phyloP scores from a whole-genome alignment of 1,140 invertebrate genomes.

The Ips nitidus region DNA sequence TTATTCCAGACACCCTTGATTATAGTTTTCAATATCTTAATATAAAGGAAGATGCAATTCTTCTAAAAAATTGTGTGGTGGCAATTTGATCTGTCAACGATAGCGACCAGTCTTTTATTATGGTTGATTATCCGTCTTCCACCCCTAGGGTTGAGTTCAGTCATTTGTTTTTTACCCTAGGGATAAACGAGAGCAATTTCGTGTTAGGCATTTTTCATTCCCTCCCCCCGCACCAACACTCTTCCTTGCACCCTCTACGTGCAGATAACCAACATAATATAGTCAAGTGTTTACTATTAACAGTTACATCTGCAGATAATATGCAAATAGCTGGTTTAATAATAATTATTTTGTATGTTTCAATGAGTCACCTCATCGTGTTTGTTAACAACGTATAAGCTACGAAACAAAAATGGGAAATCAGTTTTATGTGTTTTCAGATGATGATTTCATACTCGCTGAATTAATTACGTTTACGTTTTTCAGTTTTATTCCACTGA shows the following conservation, averaged over 20 bases:
- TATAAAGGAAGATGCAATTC: too few relatives aligned
- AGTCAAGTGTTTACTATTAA: neutral
- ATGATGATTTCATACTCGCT: too few relatives aligned
- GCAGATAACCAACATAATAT: constrained; percentile 11
- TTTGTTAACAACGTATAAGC: too few relatives aligned
- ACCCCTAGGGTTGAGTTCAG: constrained; percentile 15
- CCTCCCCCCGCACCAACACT: neutral
- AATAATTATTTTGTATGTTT: too few relatives aligned
- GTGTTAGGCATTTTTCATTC: constrained; percentile 32
- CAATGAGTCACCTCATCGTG: too few relatives aligned
- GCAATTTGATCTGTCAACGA: constrained; percentile 29
- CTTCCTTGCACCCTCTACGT: neutral
- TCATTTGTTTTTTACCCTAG: constrained; percentile 32
- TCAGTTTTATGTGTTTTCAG: too few relatives aligned
- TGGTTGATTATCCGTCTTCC: constrained; percentile 28
- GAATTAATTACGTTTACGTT: too few relatives aligned
- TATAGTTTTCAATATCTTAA: too few relatives aligned
- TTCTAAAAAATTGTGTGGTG: neutral
- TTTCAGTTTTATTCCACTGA: too few relatives aligned
- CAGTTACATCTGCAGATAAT: neutral
- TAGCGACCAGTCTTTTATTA: constrained; percentile 29
- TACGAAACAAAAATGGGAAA: too few relatives aligned
- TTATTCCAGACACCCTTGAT: too few relatives aligned
- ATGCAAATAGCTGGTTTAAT: too few relatives aligned
- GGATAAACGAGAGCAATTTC: constrained; percentile 36